A percentile compares a stretch with the other conserved stretches of the same genome.
Conservation (phyloP, 2,113 vertebrate genomes). For the Cariama cristata region DNA sequence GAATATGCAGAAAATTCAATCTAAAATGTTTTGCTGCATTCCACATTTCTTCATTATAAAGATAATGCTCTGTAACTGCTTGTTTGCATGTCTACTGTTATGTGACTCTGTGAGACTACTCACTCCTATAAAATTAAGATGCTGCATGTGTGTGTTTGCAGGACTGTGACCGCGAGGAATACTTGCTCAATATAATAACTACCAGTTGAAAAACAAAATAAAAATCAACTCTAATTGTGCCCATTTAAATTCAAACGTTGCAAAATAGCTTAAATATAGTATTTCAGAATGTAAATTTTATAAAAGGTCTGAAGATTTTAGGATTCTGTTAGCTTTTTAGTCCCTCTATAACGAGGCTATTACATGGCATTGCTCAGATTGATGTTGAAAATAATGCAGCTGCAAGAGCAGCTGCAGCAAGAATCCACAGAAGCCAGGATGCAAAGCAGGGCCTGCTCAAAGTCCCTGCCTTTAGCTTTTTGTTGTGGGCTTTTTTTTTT, state of each 20-base stretch:
- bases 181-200: constrained; percentile 46
- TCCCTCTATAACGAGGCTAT: constrained; percentile 50
- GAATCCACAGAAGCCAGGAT: constrained; percentile 30
- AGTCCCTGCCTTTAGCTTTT: constrained; percentile 2
- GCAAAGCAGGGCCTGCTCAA: neutral
- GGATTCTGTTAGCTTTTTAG: constrained; percentile 37
- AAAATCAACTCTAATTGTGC: constrained; percentile 60
- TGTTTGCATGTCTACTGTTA: constrained; percentile 3
- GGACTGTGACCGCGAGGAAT: neutral
- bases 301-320: constrained; percentile 20
- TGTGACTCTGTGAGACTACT: neutral
- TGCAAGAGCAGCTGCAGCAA: constrained; percentile 58
- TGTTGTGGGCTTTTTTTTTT: neutral
- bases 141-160: constrained; percentile 12
- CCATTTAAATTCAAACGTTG: constrained; percentile 44
- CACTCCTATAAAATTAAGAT: neutral
- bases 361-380: constrained; percentile 37
- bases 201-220: constrained; percentile 60
- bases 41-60: neutral
- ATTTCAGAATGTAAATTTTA: constrained; percentile 43
- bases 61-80: neutral
- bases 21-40: neutral
- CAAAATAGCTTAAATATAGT: constrained; percentile 62
- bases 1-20: neutral
- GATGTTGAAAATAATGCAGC: constrained; percentile 61